Percentiles rank a stretch among this genome's conserved stretches.
phyloP scores from a whole-genome alignment of 2,797 vertebrate genomes.

The Mus minutoides region DNA sequence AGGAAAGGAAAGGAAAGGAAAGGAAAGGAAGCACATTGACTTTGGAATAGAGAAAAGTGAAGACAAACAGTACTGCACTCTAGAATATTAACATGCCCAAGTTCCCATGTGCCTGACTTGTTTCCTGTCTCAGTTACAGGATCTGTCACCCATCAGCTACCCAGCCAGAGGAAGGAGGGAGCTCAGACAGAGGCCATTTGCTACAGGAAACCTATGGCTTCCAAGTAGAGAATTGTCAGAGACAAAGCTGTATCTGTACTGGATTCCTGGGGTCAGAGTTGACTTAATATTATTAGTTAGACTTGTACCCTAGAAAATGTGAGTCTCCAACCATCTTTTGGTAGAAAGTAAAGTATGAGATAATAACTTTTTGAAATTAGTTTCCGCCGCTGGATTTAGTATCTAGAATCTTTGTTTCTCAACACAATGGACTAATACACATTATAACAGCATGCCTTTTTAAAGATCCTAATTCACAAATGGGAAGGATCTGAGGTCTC shows the following conservation, averaged over 20 bases:
- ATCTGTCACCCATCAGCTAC: neutral
- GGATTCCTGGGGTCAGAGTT: neutral
- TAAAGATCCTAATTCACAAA: slow-evolving; percentile 52
- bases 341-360: neutral
- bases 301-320: neutral
- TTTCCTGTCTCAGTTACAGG: neutral
- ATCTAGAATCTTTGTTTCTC: neutral
- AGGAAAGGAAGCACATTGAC: neutral
- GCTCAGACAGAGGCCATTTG: neutral
- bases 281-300: neutral
- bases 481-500: slow-evolving; percentile 55
- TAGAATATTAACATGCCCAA: neutral
- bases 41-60: slow-evolving; percentile 39
- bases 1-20: no score
- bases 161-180: neutral
- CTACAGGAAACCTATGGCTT: neutral
- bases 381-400: slow-evolving; percentile 34
- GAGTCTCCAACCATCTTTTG: slow-evolving; percentile 42
- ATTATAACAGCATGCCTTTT: slow-evolving; percentile 50
- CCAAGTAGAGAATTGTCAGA: neutral
- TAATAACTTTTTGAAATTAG: slow-evolving; percentile 52
- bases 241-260: neutral
- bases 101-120: neutral
- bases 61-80: neutral
- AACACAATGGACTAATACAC: slow-evolving; percentile 4